Percentiles rank a stretch among this genome's conserved stretches.
Evolutionary conservation across 2,113 vertebrate genomes (phyloP).

Genomic region (Lycocorax pyrrhopterus): DNA sequence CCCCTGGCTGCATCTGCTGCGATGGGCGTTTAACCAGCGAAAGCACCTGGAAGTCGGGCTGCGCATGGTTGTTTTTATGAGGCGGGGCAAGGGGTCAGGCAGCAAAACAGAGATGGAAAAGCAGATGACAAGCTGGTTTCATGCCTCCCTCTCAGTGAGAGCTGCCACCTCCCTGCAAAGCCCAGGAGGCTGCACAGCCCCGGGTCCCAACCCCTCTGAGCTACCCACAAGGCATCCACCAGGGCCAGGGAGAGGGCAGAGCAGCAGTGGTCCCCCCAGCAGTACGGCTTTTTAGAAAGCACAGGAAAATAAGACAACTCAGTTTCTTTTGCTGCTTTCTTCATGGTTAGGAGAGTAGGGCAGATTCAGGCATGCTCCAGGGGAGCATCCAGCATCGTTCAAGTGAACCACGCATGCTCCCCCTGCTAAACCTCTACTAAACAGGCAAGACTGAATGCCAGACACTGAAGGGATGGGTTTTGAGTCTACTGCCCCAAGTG

Average conservation of each 20-base stretch:
- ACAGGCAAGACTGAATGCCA: background rate
- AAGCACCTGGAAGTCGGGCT: conserved; percentile 15
- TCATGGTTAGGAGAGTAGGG: background rate
- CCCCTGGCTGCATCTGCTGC: background rate
- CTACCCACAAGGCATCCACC: accelerated
- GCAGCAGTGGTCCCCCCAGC: no score
- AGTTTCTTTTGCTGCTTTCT: background rate
- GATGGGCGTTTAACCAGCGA: background rate
- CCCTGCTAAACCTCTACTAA: background rate
- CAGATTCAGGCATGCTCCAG: background rate
- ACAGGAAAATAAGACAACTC: background rate
- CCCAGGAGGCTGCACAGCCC: accelerated
- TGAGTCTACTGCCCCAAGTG: accelerated
- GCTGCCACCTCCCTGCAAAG: background rate
- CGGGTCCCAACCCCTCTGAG: background rate
- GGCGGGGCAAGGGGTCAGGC: background rate
- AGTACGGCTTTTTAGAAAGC: background rate
- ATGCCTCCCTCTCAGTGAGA: background rate
- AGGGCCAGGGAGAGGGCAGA: background rate
- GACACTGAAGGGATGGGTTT: background rate
- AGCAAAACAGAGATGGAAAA: background rate
- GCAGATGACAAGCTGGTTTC: background rate
- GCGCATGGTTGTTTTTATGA: background rate
- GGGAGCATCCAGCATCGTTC: accelerated
- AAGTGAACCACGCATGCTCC: accelerated